Evolutionary conservation across 1,140 invertebrate species (phyloP).

Genomic region (Lysiphlebus fabarum): DNA sequence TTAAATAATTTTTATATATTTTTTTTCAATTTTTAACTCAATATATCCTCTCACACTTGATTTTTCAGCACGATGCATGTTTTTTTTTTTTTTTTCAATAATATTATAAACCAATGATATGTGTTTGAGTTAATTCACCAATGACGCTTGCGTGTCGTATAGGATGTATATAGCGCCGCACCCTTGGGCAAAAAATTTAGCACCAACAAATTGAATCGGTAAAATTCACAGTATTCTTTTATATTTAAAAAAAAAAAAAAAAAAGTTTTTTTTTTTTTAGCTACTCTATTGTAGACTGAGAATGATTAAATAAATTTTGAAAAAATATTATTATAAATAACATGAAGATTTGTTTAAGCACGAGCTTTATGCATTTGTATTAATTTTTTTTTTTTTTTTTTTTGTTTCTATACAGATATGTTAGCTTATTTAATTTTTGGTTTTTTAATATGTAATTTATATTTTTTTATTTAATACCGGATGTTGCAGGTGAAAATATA

Average conservation of each 20-base stretch:
- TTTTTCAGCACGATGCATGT: background rate
- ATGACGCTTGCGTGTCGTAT: constrained; percentile 34
- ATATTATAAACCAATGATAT: background rate
- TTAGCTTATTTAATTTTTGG: no score
- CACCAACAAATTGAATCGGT: constrained; percentile 54
- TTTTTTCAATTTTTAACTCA: no score
- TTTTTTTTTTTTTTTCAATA: background rate
- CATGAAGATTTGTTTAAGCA: no score
- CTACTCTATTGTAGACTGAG: constrained; percentile 1
- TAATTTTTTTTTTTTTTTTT: no score
- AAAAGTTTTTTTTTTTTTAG: background rate
- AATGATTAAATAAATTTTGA: background rate
- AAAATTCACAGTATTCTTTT: constrained; percentile 18
- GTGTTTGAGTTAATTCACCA: constrained; percentile 34
- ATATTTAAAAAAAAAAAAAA: constrained; percentile 19
- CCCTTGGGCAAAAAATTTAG: constrained; percentile 31
- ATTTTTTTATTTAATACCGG: no score
- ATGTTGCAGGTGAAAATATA: no score
- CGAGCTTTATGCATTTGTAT: no score
- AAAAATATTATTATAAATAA: no score
- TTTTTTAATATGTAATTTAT: no score
- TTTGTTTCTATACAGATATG: no score
- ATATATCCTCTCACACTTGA: no score
- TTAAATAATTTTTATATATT: no score
- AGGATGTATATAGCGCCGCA: constrained; percentile 16